These are phyloP conservation scores for Ladona fulva DNA, from an alignment of 1,140 invertebrate genomes.

Conservation along the genomic window DNA sequence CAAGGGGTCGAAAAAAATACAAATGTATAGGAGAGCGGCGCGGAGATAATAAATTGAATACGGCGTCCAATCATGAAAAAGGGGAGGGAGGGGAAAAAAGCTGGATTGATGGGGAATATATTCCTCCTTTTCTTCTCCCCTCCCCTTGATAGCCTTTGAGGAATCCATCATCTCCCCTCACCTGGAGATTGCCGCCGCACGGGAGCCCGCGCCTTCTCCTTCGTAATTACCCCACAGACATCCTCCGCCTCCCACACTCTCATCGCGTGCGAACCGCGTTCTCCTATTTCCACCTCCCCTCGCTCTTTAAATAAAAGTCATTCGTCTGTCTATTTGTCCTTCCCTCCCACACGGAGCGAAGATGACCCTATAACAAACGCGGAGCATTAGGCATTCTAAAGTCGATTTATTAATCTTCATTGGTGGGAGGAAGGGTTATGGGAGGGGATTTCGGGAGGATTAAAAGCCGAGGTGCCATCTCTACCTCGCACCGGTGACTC, in stretches of 20 bases:
- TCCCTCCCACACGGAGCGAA: background rate
- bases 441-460: background rate
- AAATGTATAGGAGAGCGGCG: background rate
- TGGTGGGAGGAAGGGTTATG: background rate
- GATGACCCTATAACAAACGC: background rate
- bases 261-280: background rate
- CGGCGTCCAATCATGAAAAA: background rate
- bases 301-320: background rate
- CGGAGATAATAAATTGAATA: slow-evolving; percentile 6
- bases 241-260: background rate
- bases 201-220: background rate
- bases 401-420: slow-evolving; percentile 2
- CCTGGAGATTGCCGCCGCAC: background rate
- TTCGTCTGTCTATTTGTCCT: background rate
- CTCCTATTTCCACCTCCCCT: background rate
- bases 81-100: background rate
- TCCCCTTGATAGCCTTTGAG: background rate
- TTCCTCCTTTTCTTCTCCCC: background rate
- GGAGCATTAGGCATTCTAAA: background rate
- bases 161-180: background rate
- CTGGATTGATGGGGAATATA: slow-evolving; percentile 4
- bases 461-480: background rate
- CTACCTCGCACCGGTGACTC: background rate
- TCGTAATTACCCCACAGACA: background rate
- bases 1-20: background rate